Evolutionary conservation across 2,888 invertebrate genomes (phyloP).

Genomic region (Caenorhabditis plicata): DNA sequence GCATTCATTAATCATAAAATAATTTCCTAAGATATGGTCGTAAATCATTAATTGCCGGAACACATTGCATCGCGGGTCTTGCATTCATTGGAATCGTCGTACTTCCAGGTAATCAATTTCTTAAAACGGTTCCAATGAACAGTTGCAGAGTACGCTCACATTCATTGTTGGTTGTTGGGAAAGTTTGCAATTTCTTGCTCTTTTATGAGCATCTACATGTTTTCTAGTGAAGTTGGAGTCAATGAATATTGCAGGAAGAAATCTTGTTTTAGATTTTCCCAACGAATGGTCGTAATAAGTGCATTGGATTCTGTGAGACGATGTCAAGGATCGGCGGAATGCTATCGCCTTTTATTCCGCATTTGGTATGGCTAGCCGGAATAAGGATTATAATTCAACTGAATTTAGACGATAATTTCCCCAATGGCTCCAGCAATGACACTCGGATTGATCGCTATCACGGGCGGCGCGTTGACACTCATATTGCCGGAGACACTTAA

Average conservation of each 20-base stretch:
- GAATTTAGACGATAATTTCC: conserved; percentile 26
- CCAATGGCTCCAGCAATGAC: conserved; percentile 26
- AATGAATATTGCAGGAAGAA: neutral
- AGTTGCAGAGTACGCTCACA: conserved; percentile 10
- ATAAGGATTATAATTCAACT: neutral
- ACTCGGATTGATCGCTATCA: conserved; percentile 27
- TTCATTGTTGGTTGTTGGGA: conserved; percentile 49
- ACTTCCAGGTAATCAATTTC: no score
- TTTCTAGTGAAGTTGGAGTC: conserved; percentile 45
- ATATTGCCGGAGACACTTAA: conserved; percentile 43
- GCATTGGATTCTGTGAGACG: conserved; percentile 47
- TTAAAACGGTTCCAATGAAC: no score
- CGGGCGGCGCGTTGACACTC: conserved; percentile 39
- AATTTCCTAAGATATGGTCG: conserved; percentile 23
- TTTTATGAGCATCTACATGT: conserved; percentile 59
- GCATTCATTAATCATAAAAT: neutral
- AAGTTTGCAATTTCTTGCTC: conserved; percentile 57
- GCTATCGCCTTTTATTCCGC: conserved; percentile 40
- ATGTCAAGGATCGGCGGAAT: conserved; percentile 43
- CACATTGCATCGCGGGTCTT: conserved; percentile 38
- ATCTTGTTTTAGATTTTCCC: conserved; percentile 31
- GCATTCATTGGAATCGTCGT: conserved; percentile 31
- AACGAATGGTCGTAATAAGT: conserved; percentile 38
- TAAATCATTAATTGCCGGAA: conserved; percentile 33
- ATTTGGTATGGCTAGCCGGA: conserved; percentile 25